Conservation (phyloP, 1,140 invertebrate genomes). For the Ceratosolen fusciceps region DNA sequence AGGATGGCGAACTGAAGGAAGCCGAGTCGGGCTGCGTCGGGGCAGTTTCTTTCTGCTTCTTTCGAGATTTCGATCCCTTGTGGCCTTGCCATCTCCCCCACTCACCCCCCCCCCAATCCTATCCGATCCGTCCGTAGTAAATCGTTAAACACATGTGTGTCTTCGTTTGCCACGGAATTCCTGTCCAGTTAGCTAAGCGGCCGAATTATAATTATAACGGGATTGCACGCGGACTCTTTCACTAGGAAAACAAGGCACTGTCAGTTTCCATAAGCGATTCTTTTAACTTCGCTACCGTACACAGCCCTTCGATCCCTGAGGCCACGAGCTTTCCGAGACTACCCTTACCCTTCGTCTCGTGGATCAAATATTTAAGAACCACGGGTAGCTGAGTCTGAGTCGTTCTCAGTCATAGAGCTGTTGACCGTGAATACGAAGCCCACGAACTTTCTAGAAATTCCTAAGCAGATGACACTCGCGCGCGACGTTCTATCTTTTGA, state of each 20-base stretch:
- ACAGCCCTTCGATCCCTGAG: too few species aligned
- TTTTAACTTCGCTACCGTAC: too few species aligned
- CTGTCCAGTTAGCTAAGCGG: neutral
- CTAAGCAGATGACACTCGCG: neutral
- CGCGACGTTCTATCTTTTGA: too few species aligned
- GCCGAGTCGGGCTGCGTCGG: constrained; percentile 57
- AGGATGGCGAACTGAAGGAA: constrained; percentile 48
- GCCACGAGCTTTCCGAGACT: too few species aligned
- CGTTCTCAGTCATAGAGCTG: too few species aligned
- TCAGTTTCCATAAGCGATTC: neutral
- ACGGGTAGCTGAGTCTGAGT: too few species aligned
- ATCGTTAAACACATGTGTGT: neutral
- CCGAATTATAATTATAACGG: constrained; percentile 44
- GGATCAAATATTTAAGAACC: too few species aligned
- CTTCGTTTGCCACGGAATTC: neutral
- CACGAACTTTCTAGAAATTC: neutral
- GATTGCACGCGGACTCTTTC: neutral
- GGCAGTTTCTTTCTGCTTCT: neutral
- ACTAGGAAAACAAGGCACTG: neutral
- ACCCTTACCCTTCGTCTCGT: too few species aligned
- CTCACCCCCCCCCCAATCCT: too few species aligned
- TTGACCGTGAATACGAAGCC: too few species aligned
- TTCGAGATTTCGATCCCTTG: neutral
- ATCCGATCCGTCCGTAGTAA: neutral
- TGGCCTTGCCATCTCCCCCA: too few species aligned